Base-by-base conservation (phyloP, 1,140 invertebrate genomes). In the Stegodyphus dumicola region DNA sequence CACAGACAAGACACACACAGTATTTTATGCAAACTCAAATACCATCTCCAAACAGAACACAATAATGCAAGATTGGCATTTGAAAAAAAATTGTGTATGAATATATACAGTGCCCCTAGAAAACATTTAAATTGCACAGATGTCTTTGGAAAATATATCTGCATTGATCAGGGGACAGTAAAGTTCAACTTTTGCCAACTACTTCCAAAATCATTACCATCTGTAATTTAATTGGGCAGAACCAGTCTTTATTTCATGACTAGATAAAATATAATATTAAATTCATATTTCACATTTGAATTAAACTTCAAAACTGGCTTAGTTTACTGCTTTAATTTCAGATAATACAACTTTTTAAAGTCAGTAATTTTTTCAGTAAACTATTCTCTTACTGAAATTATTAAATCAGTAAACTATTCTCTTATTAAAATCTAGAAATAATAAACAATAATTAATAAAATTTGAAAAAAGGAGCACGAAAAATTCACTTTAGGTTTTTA, bases 91-190 rank as follows among this genome's bases (percentile, higher is more conserved):
- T 49, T 77, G 65, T 79, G 56, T 60, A 60, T 10, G 33, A 6
- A 65, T 75, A 83, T 83, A 74, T 83, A 83, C 80, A 83, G 80
- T 83, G 80, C 70, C 54, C 15, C 33, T 53, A 75, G 56, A 73
- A 74, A 60, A 83, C 56, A 83, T 66, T 75, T 56, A 83, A 65
- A 83, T 83, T 83, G 80, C 80, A 83, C 80, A 83, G 67, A 83
- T 83, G 65, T 83, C 80, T 83, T 83, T 83, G 80, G 80, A 83
- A 83, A 83, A 83, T 75, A 83, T 83, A 75, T 75, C 70, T 83
- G 70, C 54, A 83, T 52, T 52, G 15, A 60, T 60, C 15, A 10
- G 5, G 56, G 15, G 56, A 60, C 15, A 60, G 1, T 60, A 60
- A 60, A 10, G 9, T 60, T 60, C 56, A 10, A 60, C 15, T 60